Evolutionary conservation across 2,888 invertebrate genomes (phyloP).

Genomic region (Amiota minor): DNA sequence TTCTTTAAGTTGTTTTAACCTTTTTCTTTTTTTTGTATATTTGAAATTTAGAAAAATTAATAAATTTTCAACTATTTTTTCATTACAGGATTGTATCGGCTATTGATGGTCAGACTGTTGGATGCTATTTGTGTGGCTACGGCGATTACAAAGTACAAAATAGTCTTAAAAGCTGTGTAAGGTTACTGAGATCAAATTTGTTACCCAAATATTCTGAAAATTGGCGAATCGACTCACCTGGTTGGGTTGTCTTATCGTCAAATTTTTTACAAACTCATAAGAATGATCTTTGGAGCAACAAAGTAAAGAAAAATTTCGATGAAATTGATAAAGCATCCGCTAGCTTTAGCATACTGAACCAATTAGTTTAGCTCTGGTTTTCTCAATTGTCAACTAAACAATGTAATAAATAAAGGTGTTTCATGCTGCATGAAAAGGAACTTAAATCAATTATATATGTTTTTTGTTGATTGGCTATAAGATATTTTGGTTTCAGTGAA

Average conservation of each 20-base stretch:
- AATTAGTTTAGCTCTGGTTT: constrained; percentile 51
- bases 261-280: constrained; percentile 43
- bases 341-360: constrained; percentile 59
- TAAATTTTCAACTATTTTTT: not conserved
- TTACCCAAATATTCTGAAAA: not conserved
- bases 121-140: constrained; percentile 48
- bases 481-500: too few species aligned
- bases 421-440: constrained; percentile 57
- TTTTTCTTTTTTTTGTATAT: constrained; percentile 3
- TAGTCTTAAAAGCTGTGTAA: constrained; percentile 40
- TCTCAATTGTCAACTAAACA: constrained; percentile 28
- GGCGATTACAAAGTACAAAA: constrained; percentile 43
- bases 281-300: constrained; percentile 53
- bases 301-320: constrained; percentile 58
- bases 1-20: too few species aligned
- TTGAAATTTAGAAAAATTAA: not conserved
- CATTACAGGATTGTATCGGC: constrained; percentile 45
- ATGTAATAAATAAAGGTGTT: constrained; percentile 39
- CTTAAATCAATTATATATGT: not conserved
- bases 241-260: not conserved
- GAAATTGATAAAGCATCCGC: constrained; percentile 61
- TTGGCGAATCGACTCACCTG: not conserved
- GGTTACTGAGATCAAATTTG: constrained; percentile 15
- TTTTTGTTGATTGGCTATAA: too few species aligned
- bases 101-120: constrained; percentile 45